Evolutionary conservation across 2,113 vertebrate genomes (phyloP), one percentile per base, ranked within the genome.

Genomic region (Daphoenositta chrysoptera): DNA sequence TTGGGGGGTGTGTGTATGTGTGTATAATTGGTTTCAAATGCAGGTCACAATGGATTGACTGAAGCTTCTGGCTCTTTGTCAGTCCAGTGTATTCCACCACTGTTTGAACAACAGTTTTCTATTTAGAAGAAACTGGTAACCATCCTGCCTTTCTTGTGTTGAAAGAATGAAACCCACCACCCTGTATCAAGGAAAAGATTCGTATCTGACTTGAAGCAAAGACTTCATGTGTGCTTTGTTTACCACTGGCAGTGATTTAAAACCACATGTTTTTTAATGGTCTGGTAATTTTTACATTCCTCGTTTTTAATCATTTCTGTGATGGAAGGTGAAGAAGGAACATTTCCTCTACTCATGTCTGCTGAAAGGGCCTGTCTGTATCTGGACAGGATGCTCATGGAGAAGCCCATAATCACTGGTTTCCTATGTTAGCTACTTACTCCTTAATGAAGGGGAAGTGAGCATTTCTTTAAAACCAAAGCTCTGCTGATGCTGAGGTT

Each of bases 1-100:
- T 94, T 96, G 87, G 68, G 53, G 50, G 11, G 95, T 57, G 72
- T 73, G 79, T 93, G 82, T 90, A 92, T 44, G 28, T 86, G 87
- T 89, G 69, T 68, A 31, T 97, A 96, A 97, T 78, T 93, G 95
- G 83, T 97, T 97, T 97, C 98, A 96, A 97, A 98, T 94, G 91
- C 91, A 95, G 94, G 93, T 92, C 94, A 89, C 93, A 57, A n/a
- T 60, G 58, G 70, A 81, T 1, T 71, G 72, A 64, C 40, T 47
- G 71, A 91, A 56, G 68, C 90, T 95, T 82, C 90, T 89, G 89
- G 91, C 83, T 95, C 82, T 88, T 68, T 71, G 76, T 91, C 89
- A 96, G 85, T 84, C 50, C 63, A 57, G 37, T 63, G 68, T 69
- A 68, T 66, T 79, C 76, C 86, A 86, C 79, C 83, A 89, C 87